Conservation (phyloP, 2,797 vertebrate species). For the Crenuchus spilurus region DNA sequence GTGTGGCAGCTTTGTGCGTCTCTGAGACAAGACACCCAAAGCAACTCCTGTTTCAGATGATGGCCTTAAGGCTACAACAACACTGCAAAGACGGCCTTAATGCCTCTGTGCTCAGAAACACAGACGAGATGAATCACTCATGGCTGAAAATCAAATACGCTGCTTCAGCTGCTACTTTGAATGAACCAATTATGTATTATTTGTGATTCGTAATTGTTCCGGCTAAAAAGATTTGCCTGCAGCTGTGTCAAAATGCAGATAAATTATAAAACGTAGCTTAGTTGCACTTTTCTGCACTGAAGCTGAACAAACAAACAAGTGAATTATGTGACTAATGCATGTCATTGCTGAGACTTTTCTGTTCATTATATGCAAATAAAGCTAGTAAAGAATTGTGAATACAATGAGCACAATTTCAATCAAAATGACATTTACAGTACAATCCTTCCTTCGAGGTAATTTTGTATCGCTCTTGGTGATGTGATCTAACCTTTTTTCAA, state of each 20-base stretch:
- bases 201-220: background rate
- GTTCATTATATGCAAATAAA: no score
- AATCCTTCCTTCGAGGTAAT: no score
- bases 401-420: no score
- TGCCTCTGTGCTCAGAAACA: background rate
- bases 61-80: background rate
- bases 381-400: no score
- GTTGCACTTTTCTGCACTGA: background rate
- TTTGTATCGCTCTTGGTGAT: no score
- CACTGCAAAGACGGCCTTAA: background rate
- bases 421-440: no score
- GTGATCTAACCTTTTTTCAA: no score
- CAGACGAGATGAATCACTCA: background rate
- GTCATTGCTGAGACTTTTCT: background rate
- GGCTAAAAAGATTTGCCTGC: background rate
- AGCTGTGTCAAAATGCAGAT: background rate
- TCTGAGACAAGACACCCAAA: background rate
- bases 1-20: background rate
- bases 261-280: background rate
- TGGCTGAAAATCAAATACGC: background rate
- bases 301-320: background rate
- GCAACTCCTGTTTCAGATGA: background rate
- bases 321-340: background rate
- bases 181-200: background rate
- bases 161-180: background rate